Evolutionary conservation across 2,113 vertebrate species (phyloP).

Genomic region (Piliocolobus tephrosceles): DNA sequence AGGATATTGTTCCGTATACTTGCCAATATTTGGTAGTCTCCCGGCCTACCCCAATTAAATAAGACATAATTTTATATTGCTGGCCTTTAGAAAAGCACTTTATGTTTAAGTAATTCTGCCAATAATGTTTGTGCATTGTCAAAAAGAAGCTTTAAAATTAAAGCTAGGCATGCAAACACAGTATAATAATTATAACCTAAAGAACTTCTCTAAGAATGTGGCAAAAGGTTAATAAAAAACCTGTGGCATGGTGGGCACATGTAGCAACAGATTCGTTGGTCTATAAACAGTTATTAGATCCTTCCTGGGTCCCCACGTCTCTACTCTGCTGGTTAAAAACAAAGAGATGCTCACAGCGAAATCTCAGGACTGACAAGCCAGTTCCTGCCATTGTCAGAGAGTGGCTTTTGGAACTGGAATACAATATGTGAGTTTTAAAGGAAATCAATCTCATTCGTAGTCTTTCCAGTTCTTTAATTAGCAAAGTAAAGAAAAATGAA

Average conservation of each 20-base stretch:
- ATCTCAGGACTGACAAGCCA: background rate
- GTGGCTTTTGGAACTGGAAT: background rate
- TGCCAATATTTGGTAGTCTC: background rate
- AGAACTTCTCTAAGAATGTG: constrained; percentile 36
- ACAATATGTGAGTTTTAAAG: background rate
- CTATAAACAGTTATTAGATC: background rate
- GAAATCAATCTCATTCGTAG: constrained; percentile 26
- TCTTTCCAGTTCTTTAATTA: constrained; percentile 58
- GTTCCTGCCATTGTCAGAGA: background rate
- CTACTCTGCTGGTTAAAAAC: background rate
- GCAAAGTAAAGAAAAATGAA: constrained; percentile 16
- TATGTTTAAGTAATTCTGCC: constrained; percentile 2
- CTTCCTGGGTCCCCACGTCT: constrained; percentile 12
- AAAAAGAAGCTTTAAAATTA: background rate
- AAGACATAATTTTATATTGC: background rate
- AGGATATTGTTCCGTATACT: background rate
- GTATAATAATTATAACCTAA: constrained; percentile 41
- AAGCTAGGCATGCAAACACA: background rate
- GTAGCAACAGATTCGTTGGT: background rate
- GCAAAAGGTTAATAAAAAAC: background rate
- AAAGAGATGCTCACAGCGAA: constrained; percentile 22
- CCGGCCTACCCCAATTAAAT: background rate
- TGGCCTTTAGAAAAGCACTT: background rate
- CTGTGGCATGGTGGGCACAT: background rate
- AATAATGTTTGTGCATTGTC: background rate